phyloP scores from a whole-genome alignment of 2,797 vertebrate species.

The Syngnathus rostellatus region DNA sequence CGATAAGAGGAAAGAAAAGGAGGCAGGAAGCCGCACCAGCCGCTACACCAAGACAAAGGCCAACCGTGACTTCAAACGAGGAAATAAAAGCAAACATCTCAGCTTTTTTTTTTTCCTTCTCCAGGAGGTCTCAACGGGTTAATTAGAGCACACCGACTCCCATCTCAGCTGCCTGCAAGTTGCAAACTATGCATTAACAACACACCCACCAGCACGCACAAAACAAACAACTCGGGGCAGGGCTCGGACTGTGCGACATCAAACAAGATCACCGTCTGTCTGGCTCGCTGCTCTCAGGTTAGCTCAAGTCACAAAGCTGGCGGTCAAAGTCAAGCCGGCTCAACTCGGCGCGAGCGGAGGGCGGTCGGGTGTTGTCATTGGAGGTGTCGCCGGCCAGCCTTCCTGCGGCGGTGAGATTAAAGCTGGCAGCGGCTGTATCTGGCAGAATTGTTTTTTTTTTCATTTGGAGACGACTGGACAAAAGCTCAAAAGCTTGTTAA shows the following conservation, averaged over 20 bases:
- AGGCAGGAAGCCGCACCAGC: constrained; percentile 26
- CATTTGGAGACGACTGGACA: too few species aligned
- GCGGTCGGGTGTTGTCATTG: constrained; percentile 1
- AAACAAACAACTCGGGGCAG: not conserved
- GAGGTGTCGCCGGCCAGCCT: not conserved
- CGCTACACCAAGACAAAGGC: constrained; percentile 39
- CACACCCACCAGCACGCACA: not conserved
- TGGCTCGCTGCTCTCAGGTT: constrained; percentile 43
- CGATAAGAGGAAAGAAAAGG: constrained; percentile 18
- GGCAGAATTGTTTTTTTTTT: not conserved
- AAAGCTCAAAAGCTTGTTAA: not conserved
- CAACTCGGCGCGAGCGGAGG: constrained; percentile 7
- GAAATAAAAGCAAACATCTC: constrained; percentile 26
- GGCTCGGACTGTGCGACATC: not conserved
- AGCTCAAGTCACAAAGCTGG: constrained; percentile 47
- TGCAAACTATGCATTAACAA: constrained; percentile 43
- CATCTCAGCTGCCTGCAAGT: constrained; percentile 41
- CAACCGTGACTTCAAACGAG: constrained; percentile 51
- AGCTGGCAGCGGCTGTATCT: not conserved
- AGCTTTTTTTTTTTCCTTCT: constrained; percentile 32
- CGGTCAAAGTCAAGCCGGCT: constrained; percentile 46
- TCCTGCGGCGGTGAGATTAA: not conserved
- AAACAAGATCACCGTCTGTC: constrained; percentile 46
- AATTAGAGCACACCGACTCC: constrained; percentile 56
- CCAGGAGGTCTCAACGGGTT: constrained; percentile 54